Conservation (phyloP, 1,140 invertebrate genomes). For the Drosophila erecta region DNA sequence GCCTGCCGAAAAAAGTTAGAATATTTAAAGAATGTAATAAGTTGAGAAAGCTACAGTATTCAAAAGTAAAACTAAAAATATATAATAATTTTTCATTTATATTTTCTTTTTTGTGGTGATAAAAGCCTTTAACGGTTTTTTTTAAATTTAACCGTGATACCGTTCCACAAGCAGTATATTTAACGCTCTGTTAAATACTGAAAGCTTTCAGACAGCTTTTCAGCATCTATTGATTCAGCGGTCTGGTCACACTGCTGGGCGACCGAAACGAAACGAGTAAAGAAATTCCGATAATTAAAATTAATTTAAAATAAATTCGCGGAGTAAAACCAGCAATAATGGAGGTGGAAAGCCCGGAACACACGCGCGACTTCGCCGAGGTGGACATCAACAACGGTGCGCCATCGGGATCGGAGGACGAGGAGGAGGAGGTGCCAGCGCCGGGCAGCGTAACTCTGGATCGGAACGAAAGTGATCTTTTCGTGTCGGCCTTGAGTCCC, state of each 20-base stretch:
- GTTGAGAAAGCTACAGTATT: neutral
- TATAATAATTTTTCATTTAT: too few species aligned
- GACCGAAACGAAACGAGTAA: conserved; percentile 14
- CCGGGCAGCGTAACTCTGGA: conserved; percentile 63
- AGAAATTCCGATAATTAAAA: conserved; percentile 37
- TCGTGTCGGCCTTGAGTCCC: conserved; percentile 71
- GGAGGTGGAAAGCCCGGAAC: conserved; percentile 69
- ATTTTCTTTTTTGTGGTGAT: neutral
- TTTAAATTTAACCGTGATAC: neutral
- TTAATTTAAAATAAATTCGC: conserved; percentile 24
- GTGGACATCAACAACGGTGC: conserved; percentile 82
- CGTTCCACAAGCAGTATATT: neutral
- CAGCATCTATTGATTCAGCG: neutral
- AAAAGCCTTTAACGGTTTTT: neutral
- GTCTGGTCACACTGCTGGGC: conserved; percentile 18
- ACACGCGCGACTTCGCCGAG: conserved; percentile 74
- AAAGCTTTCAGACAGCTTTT: conserved; percentile 11
- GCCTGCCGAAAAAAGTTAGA: neutral
- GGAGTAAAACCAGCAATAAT: conserved; percentile 32
- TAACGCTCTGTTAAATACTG: neutral
- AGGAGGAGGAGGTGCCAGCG: conserved; percentile 78
- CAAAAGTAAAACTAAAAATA: too few species aligned
- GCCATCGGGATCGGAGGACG: conserved; percentile 62
- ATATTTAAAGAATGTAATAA: neutral
- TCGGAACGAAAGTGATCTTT: conserved; percentile 69